Evolutionary conservation across 2,113 vertebrate genomes (phyloP).

Genomic region (Pseudopipra pipra): DNA sequence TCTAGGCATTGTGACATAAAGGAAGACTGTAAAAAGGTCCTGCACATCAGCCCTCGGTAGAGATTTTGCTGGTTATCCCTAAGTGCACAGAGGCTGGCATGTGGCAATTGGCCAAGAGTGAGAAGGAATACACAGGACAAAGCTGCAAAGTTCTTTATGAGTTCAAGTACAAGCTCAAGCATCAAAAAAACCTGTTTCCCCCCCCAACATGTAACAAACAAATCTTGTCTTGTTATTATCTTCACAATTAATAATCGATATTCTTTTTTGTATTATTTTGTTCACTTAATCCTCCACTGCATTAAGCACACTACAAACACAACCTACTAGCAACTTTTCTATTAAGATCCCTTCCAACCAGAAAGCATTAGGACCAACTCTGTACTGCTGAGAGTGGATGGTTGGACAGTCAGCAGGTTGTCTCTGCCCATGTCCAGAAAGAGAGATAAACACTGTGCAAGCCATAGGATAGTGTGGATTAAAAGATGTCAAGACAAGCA

Average conservation of each 20-base stretch:
- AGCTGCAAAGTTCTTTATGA: background rate
- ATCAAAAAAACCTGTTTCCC: background rate
- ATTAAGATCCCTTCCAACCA: background rate
- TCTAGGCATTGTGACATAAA: background rate
- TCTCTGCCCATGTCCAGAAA: background rate
- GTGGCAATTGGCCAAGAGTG: background rate
- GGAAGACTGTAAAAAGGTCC: background rate
- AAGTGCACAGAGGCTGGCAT: background rate
- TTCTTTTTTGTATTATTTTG: background rate
- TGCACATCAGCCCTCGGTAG: background rate
- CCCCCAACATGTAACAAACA: background rate
- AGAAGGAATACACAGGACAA: background rate
- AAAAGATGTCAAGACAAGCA: background rate
- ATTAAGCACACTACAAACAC: background rate
- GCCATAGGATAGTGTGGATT: background rate
- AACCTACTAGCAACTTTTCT: background rate
- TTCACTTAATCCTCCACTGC: background rate
- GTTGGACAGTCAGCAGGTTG: background rate
- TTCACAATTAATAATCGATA: background rate
- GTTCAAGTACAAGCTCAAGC: background rate
- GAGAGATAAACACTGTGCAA: background rate
- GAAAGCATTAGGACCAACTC: background rate
- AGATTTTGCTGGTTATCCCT: background rate
- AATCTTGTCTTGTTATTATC: background rate
- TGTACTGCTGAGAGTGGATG: background rate